A percentile compares a stretch with the other conserved stretches of the same genome.
Conservation (phyloP, 2,888 invertebrate species). For the Argyresthia albistria region DNA sequence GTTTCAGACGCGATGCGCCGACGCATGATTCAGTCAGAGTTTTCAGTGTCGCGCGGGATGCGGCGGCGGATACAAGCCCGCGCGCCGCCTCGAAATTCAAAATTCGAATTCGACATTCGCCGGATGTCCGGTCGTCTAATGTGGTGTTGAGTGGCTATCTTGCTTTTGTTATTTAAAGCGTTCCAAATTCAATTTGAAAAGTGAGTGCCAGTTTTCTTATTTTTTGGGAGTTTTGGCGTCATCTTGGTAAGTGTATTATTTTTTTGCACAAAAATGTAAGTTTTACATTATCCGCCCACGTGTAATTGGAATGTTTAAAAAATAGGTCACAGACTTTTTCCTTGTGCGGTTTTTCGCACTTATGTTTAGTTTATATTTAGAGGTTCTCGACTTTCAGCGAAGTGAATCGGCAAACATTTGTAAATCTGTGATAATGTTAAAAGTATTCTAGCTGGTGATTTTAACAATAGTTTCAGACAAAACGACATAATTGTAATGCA, state of each 20-base stretch:
- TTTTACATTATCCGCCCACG: too few relatives aligned
- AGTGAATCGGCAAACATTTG: too few relatives aligned
- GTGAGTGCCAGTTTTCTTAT: background rate
- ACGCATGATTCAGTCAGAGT: conserved; percentile 18
- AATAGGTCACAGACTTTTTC: too few relatives aligned
- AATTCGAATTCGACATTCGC: background rate
- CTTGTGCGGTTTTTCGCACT: too few relatives aligned
- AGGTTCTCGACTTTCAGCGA: too few relatives aligned
- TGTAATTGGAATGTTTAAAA: too few relatives aligned
- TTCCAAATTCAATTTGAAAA: background rate
- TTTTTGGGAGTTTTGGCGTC: background rate
- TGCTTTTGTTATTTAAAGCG: background rate
- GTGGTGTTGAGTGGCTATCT: conserved; percentile 25
- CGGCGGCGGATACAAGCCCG: conserved; percentile 15
- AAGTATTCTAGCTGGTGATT: too few relatives aligned
- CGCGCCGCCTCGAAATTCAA: conserved; percentile 1
- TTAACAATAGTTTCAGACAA: too few relatives aligned
- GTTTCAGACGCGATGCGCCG: conserved; percentile 34
- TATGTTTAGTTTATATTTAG: too few relatives aligned
- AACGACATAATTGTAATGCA: too few relatives aligned
- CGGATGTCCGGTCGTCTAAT: conserved; percentile 18
- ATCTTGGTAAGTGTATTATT: background rate
- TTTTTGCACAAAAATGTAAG: too few relatives aligned
- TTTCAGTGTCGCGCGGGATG: conserved; percentile 59
- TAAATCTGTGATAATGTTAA: too few relatives aligned